A percentile compares a stretch with the other conserved stretches of the same genome.
These are phyloP conservation scores for Cetoscarus ocellatus DNA, from an alignment of 2,797 vertebrate species.

Conservation along the genomic window DNA sequence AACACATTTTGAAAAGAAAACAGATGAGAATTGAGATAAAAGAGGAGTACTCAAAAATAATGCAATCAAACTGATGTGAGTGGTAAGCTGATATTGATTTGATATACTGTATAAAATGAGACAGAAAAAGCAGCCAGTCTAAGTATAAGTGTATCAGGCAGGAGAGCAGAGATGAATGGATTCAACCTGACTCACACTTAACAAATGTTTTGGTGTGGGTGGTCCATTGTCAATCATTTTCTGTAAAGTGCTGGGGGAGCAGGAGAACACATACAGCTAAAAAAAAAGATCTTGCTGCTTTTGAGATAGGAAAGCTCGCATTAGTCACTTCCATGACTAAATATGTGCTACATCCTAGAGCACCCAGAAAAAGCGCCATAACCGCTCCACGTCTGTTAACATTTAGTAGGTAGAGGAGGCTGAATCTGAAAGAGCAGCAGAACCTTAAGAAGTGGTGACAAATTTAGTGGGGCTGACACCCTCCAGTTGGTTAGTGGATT, in stretches of 20 bases:
- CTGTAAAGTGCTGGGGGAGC: conserved; percentile 56
- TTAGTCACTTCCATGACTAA: conserved; percentile 69
- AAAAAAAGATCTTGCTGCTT: conserved; percentile 47
- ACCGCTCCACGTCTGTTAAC: conserved; percentile 17
- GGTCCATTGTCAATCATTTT: conserved; percentile 71
- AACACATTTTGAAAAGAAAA: conserved; percentile 35
- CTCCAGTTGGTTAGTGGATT: too few species aligned
- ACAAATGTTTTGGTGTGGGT: conserved; percentile 67
- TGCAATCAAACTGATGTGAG: conserved; percentile 23
- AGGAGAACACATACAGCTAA: conserved; percentile 43
- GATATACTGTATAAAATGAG: conserved; percentile 27
- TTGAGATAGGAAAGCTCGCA: conserved; percentile 39
- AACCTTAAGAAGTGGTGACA: conserved; percentile 4
- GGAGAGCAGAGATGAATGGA: conserved; percentile 60
- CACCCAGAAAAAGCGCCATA: conserved; percentile 19
- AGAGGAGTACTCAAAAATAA: conserved; percentile 24
- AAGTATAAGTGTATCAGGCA: conserved; percentile 38
- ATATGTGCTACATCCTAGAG: conserved; percentile 40
- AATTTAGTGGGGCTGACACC: not conserved
- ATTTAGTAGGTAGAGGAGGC: conserved; percentile 6
- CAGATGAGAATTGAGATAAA: conserved; percentile 6
- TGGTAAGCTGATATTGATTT: conserved; percentile 38
- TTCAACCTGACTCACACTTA: conserved; percentile 66
- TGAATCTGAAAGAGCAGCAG: conserved; percentile 4
- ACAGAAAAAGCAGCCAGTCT: conserved; percentile 20